Evolutionary conservation across 2,797 vertebrate species (phyloP).

Genomic region (Gallinago stenura): DNA sequence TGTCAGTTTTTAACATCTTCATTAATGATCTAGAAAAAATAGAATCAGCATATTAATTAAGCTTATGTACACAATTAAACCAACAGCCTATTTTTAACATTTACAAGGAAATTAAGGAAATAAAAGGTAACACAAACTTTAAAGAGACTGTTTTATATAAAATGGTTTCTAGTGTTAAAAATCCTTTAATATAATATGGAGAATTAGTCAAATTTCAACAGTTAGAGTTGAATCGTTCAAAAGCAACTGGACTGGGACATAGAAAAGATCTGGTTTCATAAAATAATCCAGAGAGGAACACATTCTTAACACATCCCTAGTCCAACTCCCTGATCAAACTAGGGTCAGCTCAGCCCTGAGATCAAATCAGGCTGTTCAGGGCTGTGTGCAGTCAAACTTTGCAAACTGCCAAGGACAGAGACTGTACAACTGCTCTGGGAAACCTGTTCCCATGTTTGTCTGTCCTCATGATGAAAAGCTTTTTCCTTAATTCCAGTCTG

Average conservation of each 20-base stretch:
- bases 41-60: background rate
- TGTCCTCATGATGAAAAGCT: background rate
- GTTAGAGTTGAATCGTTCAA: background rate
- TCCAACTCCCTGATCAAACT: background rate
- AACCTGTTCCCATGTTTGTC: background rate
- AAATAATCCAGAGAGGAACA: background rate
- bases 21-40: constrained; percentile 9
- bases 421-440: background rate
- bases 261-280: background rate
- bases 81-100: background rate
- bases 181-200: background rate
- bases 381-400: background rate
- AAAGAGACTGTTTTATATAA: background rate
- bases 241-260: background rate
- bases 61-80: background rate
- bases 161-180: background rate
- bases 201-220: background rate
- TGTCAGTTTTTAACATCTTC: constrained; percentile 13
- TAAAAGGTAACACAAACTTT: background rate
- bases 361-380: background rate
- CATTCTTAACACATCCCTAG: background rate
- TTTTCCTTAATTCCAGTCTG: background rate
- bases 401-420: background rate
- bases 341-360: background rate
- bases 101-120: background rate